These are phyloP conservation scores for Neodon shergylaensis DNA, from an alignment of 2,113 vertebrate species.

Conservation along the genomic window DNA sequence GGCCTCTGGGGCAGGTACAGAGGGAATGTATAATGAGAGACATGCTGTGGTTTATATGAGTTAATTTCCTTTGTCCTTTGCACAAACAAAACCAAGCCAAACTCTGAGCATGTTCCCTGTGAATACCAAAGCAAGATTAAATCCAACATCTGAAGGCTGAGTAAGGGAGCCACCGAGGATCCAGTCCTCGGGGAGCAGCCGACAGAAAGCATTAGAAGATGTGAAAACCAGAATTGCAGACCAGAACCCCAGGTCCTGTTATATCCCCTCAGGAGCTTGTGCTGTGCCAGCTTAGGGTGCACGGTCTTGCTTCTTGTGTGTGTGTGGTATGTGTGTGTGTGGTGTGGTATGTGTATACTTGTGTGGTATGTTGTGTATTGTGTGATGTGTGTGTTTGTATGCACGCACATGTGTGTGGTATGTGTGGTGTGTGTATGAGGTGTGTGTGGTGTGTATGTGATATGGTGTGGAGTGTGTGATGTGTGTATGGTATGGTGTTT, in stretches of 20 bases:
- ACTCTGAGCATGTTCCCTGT: not conserved
- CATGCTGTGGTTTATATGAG: not conserved
- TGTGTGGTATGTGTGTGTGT: not conserved
- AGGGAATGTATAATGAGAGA: constrained; percentile 9
- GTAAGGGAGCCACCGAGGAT: not conserved
- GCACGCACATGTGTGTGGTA: not conserved
- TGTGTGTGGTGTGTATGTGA: not conserved
- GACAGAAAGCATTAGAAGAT: not conserved
- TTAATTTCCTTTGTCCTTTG: constrained; percentile 57
- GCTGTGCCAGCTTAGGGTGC: rapidly evolving
- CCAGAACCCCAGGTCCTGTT: not conserved
- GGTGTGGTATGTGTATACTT: not conserved
- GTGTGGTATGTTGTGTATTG: not conserved
- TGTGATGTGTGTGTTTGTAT: not conserved
- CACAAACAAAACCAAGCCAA: constrained; percentile 44
- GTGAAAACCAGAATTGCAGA: not conserved
- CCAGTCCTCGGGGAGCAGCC: not conserved
- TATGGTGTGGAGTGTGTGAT: not conserved
- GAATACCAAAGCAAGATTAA: constrained; percentile 59
- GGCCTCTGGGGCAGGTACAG: constrained; percentile 27
- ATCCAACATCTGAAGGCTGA: constrained; percentile 39
- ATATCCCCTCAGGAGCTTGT: not conserved
- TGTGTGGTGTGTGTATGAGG: not conserved
- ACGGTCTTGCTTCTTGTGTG: not conserved
- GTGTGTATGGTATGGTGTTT: not conserved